phyloP scores from a whole-genome alignment of 1,140 invertebrate species.

The Caenorhabditis tropicalis region DNA sequence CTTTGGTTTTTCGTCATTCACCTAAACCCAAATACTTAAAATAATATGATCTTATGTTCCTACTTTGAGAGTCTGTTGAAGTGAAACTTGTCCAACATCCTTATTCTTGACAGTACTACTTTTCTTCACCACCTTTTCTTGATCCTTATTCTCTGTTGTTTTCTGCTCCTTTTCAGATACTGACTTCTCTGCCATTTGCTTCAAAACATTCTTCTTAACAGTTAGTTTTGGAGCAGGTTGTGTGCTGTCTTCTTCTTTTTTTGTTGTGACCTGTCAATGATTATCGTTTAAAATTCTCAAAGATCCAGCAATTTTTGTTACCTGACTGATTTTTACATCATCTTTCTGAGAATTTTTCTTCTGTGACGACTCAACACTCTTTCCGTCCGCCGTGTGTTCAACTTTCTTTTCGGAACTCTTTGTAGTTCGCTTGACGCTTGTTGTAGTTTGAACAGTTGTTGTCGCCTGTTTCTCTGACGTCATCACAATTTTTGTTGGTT shows the following conservation, averaged over 20 bases:
- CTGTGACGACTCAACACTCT: slow-evolving; percentile 36
- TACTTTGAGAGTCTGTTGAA: slow-evolving; percentile 4
- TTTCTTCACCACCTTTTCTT: slow-evolving; percentile 12
- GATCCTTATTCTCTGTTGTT: slow-evolving; percentile 13
- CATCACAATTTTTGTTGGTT: slow-evolving; percentile 17
- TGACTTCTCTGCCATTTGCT: slow-evolving; percentile 37
- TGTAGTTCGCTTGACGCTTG: slow-evolving; percentile 38
- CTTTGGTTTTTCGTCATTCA: neutral
- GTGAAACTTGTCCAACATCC: neutral
- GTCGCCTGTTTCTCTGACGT: slow-evolving; percentile 45
- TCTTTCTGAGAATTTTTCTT: slow-evolving; percentile 36
- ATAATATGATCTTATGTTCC: too few relatives aligned
- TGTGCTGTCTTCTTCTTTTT: slow-evolving; percentile 45
- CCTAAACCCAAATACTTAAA: neutral
- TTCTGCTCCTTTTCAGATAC: slow-evolving; percentile 32
- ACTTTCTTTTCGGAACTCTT: slow-evolving; percentile 46
- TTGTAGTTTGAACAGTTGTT: slow-evolving; percentile 50
- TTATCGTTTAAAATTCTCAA: neutral
- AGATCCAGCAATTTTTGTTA: neutral
- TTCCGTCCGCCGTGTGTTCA: slow-evolving; percentile 41
- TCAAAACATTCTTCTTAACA: slow-evolving; percentile 46
- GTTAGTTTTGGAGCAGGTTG: slow-evolving; percentile 8
- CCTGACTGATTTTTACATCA: slow-evolving; percentile 49
- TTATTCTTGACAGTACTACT: slow-evolving; percentile 4
- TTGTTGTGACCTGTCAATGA: slow-evolving; percentile 46